These are phyloP conservation scores for Illadopsis cleaveri DNA, from an alignment of 2,113 vertebrate genomes.

Conservation along the genomic window DNA sequence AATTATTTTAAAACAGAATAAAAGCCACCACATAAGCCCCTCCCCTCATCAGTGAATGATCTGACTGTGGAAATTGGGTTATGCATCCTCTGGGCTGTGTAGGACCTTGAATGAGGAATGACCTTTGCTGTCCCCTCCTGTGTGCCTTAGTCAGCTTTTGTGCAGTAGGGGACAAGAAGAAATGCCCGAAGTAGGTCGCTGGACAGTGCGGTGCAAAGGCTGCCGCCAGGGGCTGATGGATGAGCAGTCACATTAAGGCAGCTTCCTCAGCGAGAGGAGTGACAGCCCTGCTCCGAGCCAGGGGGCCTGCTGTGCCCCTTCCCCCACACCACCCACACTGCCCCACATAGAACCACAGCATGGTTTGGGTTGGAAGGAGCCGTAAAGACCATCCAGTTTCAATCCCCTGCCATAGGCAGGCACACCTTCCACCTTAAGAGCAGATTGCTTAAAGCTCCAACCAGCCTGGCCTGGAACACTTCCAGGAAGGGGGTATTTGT, in stretches of 20 bases:
- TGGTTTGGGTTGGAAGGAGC: neutral
- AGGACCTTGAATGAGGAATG: neutral
- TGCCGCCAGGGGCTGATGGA: neutral
- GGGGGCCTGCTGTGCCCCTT: neutral
- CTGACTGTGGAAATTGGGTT: neutral
- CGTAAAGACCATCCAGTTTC: neutral
- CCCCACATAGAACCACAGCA: neutral
- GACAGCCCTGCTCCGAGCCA: neutral
- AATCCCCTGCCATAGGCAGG: neutral
- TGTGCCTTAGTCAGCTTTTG: neutral
- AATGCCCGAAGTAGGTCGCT: neutral
- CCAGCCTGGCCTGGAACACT: neutral
- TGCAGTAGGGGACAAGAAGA: neutral
- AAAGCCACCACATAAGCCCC: neutral
- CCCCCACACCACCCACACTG: rapidly evolving
- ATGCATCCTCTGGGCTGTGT: neutral
- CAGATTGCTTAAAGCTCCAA: neutral
- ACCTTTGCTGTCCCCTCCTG: neutral
- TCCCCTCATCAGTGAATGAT: neutral
- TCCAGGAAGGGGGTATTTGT: neutral
- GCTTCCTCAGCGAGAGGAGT: neutral
- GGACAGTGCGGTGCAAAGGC: neutral
- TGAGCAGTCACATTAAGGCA: rapidly evolving
- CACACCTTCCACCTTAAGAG: neutral
- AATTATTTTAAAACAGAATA: neutral